Evolutionary conservation across 2,797 vertebrate genomes (phyloP).

Genomic region (Ispidina picta): DNA sequence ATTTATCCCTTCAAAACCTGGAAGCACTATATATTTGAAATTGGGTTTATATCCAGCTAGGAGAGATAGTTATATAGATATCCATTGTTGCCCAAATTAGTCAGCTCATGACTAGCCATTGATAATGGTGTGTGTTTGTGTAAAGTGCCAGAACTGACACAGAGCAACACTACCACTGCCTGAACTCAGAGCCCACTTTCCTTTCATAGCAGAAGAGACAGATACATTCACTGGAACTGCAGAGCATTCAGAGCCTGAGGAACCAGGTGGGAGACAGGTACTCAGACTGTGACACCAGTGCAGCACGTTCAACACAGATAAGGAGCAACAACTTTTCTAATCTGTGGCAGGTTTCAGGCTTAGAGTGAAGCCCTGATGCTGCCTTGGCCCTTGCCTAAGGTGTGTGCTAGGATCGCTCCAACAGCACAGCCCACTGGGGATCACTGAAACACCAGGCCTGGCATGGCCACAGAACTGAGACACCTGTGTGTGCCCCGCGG

Average conservation of each 20-base stretch:
- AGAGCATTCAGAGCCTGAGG: background rate
- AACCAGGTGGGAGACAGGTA: background rate
- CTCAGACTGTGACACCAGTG: too few relatives aligned
- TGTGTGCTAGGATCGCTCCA: fast-evolving
- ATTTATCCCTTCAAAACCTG: background rate
- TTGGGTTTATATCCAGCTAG: background rate
- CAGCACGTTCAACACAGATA: background rate
- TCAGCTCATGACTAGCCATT: background rate
- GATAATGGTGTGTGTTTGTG: background rate
- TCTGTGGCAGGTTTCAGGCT: background rate
- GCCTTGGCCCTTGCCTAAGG: background rate
- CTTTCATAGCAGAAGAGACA: background rate
- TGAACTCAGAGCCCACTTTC: background rate
- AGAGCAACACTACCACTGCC: background rate
- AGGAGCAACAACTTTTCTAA: background rate
- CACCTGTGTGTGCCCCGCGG: background rate
- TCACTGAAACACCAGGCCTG: background rate
- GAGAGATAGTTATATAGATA: background rate
- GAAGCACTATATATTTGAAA: background rate
- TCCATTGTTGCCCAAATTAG: background rate
- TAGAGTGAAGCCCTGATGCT: background rate
- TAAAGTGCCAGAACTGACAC: background rate
- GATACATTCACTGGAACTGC: background rate
- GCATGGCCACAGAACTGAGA: background rate
- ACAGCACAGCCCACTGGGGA: background rate